Evolutionary conservation across 2,113 vertebrate species (phyloP).

Genomic region (Empidonax traillii): DNA sequence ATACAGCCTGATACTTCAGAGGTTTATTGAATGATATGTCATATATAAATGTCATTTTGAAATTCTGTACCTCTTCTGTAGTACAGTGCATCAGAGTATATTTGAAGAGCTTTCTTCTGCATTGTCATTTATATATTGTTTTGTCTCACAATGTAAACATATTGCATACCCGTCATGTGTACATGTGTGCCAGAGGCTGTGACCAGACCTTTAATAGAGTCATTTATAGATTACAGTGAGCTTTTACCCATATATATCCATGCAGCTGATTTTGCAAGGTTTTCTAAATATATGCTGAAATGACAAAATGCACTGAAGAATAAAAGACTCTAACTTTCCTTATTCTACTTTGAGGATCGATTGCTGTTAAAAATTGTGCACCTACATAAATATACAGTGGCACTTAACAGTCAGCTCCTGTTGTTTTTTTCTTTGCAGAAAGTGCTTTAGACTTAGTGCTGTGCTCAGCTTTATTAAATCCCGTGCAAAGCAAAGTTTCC

Average conservation of each 20-base stretch:
- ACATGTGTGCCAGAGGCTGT: not conserved
- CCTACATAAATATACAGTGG: not conserved
- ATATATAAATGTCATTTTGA: not conserved
- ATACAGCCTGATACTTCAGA: not conserved
- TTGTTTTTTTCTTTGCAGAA: slow-evolving; percentile 5
- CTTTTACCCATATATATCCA: not conserved
- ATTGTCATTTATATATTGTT: not conserved
- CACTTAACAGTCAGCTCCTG: slow-evolving; percentile 12
- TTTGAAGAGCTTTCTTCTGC: not conserved
- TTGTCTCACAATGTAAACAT: not conserved
- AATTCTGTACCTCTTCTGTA: not conserved
- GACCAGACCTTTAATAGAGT: not conserved
- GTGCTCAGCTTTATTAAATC: slow-evolving; percentile 40
- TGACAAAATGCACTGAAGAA: not conserved
- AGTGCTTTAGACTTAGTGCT: not conserved
- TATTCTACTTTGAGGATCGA: not conserved
- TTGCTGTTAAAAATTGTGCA: not conserved
- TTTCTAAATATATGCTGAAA: not conserved
- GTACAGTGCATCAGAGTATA: not conserved
- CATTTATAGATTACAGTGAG: not conserved
- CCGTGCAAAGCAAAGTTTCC: not conserved
- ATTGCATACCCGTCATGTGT: not conserved
- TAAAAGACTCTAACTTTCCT: not conserved
- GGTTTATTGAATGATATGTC: not conserved
- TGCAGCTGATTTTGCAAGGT: not conserved